Base-by-base conservation (phyloP, 2,888 invertebrate species). In the Pachycephus smyrnensis region DNA sequence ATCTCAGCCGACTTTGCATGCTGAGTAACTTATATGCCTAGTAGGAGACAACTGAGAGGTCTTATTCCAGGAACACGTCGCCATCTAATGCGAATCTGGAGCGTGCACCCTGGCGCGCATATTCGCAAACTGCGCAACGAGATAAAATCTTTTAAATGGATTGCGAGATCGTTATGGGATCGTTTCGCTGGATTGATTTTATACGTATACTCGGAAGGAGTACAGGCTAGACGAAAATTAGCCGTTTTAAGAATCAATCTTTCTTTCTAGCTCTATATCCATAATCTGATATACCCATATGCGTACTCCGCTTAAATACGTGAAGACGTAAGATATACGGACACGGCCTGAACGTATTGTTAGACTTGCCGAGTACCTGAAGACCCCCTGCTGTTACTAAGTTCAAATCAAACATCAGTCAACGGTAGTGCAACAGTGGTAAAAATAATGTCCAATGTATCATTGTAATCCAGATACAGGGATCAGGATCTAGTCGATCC, bases 11-110 rank as follows among this genome's bases (percentile, higher is more conserved):
- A 73, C 40, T 86, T 86, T 87, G 86, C 86, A 84, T 85, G 86
- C 78, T 80, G 83, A 79, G 79, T 84, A 79, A 80, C 79, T 83
- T 84, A 79, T 77, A 78, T 15, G 31, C 75, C 80, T 77, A 73
- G 69, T 69, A 55, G 74, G 40, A 73, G 30, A 79, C 68, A 30
- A 80, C 78, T 75, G 73, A 75, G 79, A 75, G 81, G 75, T 68
- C 80, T 80, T 84, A 81, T 87, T 87, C 87, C 83, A 75, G 76
- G 87, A 88, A 86, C 82, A 85, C 87, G 87, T 88, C 83, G 82
- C 79, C 83, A 87, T 87, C 85, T 83, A 87, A 87, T 84, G 86
- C 79, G 84, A 84, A 89, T 88, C 86, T 86, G 80, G 86, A 85
- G 82, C 86, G 83, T 78, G 82, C 80, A 33, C 73, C 80, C 85